Evolutionary conservation across 1,140 invertebrate genomes (phyloP).

Genomic region (Aleiodes sp.): DNA sequence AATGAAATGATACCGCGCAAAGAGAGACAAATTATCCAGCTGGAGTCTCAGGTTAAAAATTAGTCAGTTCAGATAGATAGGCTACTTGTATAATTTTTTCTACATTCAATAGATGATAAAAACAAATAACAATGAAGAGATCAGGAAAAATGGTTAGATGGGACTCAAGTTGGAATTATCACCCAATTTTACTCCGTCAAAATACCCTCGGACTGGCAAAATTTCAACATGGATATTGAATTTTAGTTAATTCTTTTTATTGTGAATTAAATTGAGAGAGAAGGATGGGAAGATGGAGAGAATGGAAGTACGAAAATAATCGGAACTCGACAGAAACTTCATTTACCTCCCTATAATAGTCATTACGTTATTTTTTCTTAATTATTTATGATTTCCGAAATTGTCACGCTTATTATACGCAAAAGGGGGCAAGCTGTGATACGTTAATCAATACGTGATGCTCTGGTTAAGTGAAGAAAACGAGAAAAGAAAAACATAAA

Average conservation of each 20-base stretch:
- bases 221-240: no score
- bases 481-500: conserved; percentile 15
- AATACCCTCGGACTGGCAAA: no score
- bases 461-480: conserved; percentile 40
- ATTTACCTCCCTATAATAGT: no score
- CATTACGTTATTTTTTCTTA: not conserved
- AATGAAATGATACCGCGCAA: no score
- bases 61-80: conserved; percentile 40
- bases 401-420: conserved; percentile 27
- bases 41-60: conserved; percentile 39
- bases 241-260: no score
- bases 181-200: not conserved
- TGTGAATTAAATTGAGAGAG: no score
- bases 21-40: conserved; percentile 38
- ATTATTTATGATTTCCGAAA: conserved; percentile 3
- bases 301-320: no score
- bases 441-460: conserved; percentile 54
- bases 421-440: conserved; percentile 61
- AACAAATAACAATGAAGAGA: conserved; percentile 22
- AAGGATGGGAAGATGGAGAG: no score
- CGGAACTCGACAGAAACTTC: no score
- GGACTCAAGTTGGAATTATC: not conserved
- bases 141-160: not conserved
- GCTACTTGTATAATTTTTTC: conserved; percentile 55
- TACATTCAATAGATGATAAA: conserved; percentile 45